These are phyloP conservation scores for Morinoia aosen DNA, from an alignment of 2,888 invertebrate genomes.

Conservation along the genomic window DNA sequence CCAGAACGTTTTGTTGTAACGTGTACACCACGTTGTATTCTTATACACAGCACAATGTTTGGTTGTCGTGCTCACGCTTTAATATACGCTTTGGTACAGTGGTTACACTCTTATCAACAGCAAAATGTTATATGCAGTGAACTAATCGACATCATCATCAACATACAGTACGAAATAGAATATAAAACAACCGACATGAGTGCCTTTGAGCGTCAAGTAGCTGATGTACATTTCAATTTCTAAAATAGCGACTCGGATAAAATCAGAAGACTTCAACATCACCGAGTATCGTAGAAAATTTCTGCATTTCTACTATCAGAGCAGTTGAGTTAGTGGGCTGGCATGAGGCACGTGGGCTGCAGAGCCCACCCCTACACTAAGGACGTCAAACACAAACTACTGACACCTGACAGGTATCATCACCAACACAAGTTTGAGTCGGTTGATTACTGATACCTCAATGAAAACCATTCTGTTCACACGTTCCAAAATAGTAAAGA, in stretches of 20 bases:
- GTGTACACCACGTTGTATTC: too few species aligned
- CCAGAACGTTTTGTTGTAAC: too few species aligned
- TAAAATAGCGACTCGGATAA: neutral
- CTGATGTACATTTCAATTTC: neutral
- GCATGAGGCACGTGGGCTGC: neutral
- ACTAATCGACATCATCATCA: too few species aligned
- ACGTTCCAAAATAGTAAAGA: too few species aligned
- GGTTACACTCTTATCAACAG: too few species aligned
- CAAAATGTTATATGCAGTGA: too few species aligned
- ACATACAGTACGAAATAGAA: too few species aligned
- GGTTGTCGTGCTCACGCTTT: too few species aligned
- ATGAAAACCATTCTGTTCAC: neutral
- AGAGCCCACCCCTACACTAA: neutral
- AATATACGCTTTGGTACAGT: too few species aligned
- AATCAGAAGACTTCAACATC: neutral
- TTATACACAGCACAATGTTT: too few species aligned
- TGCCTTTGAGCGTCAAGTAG: neutral
- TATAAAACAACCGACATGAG: too few species aligned
- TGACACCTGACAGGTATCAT: too few species aligned
- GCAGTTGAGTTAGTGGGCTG: neutral
- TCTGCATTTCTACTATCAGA: neutral
- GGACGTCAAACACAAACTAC: neutral
- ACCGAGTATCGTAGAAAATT: neutral
- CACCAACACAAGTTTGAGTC: neutral
- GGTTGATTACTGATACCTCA: neutral